phyloP scores from a whole-genome alignment of 2,113 vertebrate species.

The Indicator maculatus region DNA sequence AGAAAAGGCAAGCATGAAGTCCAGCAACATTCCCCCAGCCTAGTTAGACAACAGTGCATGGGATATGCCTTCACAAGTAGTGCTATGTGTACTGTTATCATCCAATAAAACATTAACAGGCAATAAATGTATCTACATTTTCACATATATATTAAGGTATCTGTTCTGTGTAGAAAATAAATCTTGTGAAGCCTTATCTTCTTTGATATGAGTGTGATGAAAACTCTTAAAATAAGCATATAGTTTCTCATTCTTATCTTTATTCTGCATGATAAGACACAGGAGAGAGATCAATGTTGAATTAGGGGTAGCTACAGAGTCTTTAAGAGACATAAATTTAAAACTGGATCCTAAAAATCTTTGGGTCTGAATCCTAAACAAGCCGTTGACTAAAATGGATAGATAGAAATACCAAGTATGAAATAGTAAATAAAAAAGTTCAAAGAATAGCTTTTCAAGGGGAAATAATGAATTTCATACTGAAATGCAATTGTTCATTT shows the following conservation, averaged over 20 bases:
- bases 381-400: neutral
- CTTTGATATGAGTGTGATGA: neutral
- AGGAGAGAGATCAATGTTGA: neutral
- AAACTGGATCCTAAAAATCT: neutral
- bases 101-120: neutral
- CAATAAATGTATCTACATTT: neutral
- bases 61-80: neutral
- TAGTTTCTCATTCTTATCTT: neutral
- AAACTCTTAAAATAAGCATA: neutral
- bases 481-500: neutral
- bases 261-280: neutral
- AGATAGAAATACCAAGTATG: neutral
- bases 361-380: neutral
- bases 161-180: neutral
- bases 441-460: neutral
- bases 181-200: neutral
- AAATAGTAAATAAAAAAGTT: neutral
- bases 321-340: neutral
- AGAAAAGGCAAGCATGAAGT: neutral
- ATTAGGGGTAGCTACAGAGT: neutral
- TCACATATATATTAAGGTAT: neutral
- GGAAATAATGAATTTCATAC: neutral
- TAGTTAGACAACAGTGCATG: neutral
- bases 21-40: rapidly evolving
- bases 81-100: neutral